These are phyloP conservation scores for Euplexia lucipara DNA, from an alignment of 2,888 invertebrate genomes.

Conservation along the genomic window DNA sequence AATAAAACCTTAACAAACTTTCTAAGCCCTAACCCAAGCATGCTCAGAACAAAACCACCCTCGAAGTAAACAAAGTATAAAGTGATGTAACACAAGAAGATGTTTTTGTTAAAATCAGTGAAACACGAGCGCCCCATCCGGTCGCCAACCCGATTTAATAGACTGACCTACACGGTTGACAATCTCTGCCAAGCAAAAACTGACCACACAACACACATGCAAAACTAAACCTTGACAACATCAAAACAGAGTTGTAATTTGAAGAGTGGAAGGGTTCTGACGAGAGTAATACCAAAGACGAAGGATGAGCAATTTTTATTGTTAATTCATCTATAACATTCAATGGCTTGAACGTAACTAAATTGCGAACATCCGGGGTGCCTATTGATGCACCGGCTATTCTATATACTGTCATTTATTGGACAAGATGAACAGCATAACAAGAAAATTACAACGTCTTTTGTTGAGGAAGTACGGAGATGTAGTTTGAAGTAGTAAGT, in stretches of 20 bases:
- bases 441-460: slow-evolving; percentile 82
- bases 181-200: slow-evolving; percentile 72
- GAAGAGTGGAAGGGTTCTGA: slow-evolving; percentile 7
- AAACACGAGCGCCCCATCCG: slow-evolving; percentile 87
- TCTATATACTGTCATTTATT: slow-evolving; percentile 74
- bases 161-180: slow-evolving; percentile 87
- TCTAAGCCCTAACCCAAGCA: slow-evolving; percentile 23
- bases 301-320: slow-evolving; percentile 89
- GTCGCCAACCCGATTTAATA: slow-evolving; percentile 86
- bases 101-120: slow-evolving; percentile 86
- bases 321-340: slow-evolving; percentile 86
- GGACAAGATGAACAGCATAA: slow-evolving; percentile 76
- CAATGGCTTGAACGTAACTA: slow-evolving; percentile 88
- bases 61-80: slow-evolving; percentile 74
- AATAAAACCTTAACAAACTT: background rate
- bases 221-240: slow-evolving; percentile 35
- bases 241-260: slow-evolving; percentile 54
- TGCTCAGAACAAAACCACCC: slow-evolving; percentile 64
- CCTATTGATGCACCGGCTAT: slow-evolving; percentile 82
- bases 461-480: slow-evolving; percentile 73
- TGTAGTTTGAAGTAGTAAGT: slow-evolving; percentile 57
- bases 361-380: slow-evolving; percentile 90
- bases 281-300: slow-evolving; percentile 64
- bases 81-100: slow-evolving; percentile 85
- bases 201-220: slow-evolving; percentile 47